These are phyloP conservation scores for Pelobates cultripes DNA, from an alignment of 2,797 vertebrate species.

Conservation along the genomic window DNA sequence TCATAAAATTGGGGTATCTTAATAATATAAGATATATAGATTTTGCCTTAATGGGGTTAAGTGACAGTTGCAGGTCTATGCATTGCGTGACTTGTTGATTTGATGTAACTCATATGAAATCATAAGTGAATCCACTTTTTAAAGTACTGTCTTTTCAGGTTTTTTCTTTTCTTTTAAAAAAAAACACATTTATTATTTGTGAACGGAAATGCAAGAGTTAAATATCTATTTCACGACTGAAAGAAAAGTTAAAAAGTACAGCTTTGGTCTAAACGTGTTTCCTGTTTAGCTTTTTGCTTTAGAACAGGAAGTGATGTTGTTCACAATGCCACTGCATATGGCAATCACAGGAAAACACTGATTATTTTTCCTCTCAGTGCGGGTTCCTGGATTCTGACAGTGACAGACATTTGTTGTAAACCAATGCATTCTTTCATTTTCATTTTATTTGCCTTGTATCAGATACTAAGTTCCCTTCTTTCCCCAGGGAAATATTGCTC, in stretches of 20 bases:
- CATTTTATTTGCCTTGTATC: neutral
- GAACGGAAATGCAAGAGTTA: conserved; percentile 4
- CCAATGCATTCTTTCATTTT: neutral
- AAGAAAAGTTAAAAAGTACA: conserved; percentile 24
- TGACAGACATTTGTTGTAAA: conserved; percentile 12
- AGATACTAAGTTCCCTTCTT: neutral
- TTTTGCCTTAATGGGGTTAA: no score
- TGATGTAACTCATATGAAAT: no score
- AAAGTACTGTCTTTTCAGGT: no score
- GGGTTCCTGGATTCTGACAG: conserved; percentile 41
- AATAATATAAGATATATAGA: no score
- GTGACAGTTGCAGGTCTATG: no score
- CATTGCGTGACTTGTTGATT: no score
- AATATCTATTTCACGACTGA: neutral
- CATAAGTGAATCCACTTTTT: no score
- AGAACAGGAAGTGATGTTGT: conserved; percentile 48
- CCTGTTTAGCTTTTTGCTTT: conserved; percentile 38
- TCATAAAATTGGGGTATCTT: no score
- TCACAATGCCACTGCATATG: conserved; percentile 30
- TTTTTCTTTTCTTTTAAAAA: no score
- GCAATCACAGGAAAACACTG: conserved; percentile 47
- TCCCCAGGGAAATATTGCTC: neutral
- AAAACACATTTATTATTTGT: neutral
- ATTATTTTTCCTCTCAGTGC: conserved; percentile 27
- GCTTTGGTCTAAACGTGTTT: conserved; percentile 19